Evolutionary conservation across 1,140 invertebrate genomes (phyloP), one percentile per base, ranked within the genome.

Genomic region (Paracyclopina nana): DNA sequence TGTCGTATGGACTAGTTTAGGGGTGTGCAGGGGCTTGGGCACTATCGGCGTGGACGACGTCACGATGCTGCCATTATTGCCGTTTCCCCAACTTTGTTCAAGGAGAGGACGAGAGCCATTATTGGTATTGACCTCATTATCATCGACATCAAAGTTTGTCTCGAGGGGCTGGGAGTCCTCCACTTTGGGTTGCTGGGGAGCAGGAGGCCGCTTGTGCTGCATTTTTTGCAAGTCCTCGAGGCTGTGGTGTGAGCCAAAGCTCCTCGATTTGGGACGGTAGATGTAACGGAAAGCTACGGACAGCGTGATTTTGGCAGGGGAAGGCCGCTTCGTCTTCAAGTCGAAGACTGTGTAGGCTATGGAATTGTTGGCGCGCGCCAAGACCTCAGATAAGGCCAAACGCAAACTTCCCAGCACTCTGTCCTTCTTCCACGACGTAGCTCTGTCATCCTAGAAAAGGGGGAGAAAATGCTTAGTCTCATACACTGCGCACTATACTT

Each of bases 241-340:
- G 30, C 45, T 29, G 8, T 30, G 16, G 16, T 44, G 42, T 2
- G 28, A 26, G 6, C 27, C 25, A 14, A 26, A 14, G n/a, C 16
- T 14, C 5, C 16, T 25, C 2, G 45, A n/a, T 3, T 26, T 22
- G 25, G 16, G n/a, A 16, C 25, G 3, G 2, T 48, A 14, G 30
- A 48, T 48, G n/a, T 48, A 48, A 16, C 45, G 22, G 25, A 48
- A 48, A 4, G 30, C 28, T 12, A 28, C 11, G n/a, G 45, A 48
- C 9, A 48, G 16, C 27, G 27, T 48, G 9, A 48, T n/a, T n/a
- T n/a, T n/a, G n/a, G n/a, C 45, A 3, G 25, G 25, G 6, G 16
- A 16, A 8, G 27, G 16, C 14, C 16, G 4, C 12, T 29, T 14
- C 9, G 45, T 28, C 6, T 26, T 48, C n/a, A 48, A n/a, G 25